phyloP scores from a whole-genome alignment of 2,888 invertebrate genomes.

The Hyposoter didymator region DNA sequence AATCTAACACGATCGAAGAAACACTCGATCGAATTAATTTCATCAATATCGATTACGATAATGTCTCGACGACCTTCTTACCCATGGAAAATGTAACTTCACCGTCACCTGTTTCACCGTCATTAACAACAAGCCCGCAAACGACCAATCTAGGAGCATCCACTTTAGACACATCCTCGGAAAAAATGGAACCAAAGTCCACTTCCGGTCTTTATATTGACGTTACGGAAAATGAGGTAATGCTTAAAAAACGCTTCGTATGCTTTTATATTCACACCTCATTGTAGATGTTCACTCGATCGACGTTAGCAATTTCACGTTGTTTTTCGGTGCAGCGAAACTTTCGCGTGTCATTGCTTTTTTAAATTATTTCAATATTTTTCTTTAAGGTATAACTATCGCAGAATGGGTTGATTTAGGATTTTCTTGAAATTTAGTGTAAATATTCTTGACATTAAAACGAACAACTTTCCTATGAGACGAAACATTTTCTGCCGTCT shows the following conservation, averaged over 20 bases:
- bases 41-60: constrained; percentile 71
- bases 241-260: constrained; percentile 72
- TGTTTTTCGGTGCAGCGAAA: neutral
- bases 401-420: too few species aligned
- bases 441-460: too few species aligned
- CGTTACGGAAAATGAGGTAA: constrained; percentile 82
- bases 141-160: constrained; percentile 60
- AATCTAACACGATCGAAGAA: constrained; percentile 72
- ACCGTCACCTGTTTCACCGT: constrained; percentile 55
- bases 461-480: too few species aligned
- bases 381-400: too few species aligned
- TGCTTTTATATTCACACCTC: constrained; percentile 69
- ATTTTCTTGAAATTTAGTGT: too few species aligned
- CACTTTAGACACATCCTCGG: constrained; percentile 62
- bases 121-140: constrained; percentile 66
- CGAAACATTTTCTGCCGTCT: too few species aligned
- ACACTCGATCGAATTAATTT: constrained; percentile 72
- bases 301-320: neutral
- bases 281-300: constrained; percentile 31
- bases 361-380: neutral
- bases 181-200: constrained; percentile 73
- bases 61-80: constrained; percentile 67
- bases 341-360: neutral
- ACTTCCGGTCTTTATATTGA: constrained; percentile 77
- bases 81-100: constrained; percentile 73